A percentile compares a stretch with the other conserved stretches of the same genome.
These are phyloP conservation scores for Apamea anceps DNA, from an alignment of 2,888 invertebrate genomes.

Conservation along the genomic window DNA sequence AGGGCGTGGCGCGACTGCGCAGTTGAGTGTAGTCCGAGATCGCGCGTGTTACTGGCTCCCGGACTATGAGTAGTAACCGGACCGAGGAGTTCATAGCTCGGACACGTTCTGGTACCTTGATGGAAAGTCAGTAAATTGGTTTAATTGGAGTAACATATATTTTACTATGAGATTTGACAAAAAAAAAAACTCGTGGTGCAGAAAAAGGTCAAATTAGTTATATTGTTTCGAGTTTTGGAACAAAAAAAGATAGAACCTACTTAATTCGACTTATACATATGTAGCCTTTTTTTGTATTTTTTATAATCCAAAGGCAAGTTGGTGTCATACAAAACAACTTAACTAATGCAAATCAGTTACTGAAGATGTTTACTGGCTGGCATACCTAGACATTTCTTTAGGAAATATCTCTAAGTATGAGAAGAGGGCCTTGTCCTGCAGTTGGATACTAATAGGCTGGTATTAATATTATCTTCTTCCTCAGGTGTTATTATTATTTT, in stretches of 20 bases:
- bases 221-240: neutral
- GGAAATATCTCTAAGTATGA: too few species aligned
- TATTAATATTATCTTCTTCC: too few species aligned
- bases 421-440: neutral
- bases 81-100: slow-evolving; percentile 98
- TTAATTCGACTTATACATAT: neutral
- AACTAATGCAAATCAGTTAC: neutral
- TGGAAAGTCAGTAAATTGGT: slow-evolving; percentile 12
- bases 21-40: slow-evolving; percentile 99
- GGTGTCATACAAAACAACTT: neutral
- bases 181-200: neutral
- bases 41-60: slow-evolving; percentile 98
- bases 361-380: too few species aligned
- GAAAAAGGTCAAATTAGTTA: neutral
- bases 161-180: neutral
- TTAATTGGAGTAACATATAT: neutral
- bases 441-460: neutral
- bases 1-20: slow-evolving; percentile 95
- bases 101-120: slow-evolving; percentile 97
- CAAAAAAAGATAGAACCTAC: neutral
- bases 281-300: neutral
- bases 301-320: neutral
- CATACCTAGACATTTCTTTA: too few species aligned
- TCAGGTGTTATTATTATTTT: too few species aligned
- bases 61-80: slow-evolving; percentile 97